Evolutionary conservation across 2,888 invertebrate species (phyloP), one percentile per base, ranked within the genome.

Genomic region (Stramonita haemastoma): DNA sequence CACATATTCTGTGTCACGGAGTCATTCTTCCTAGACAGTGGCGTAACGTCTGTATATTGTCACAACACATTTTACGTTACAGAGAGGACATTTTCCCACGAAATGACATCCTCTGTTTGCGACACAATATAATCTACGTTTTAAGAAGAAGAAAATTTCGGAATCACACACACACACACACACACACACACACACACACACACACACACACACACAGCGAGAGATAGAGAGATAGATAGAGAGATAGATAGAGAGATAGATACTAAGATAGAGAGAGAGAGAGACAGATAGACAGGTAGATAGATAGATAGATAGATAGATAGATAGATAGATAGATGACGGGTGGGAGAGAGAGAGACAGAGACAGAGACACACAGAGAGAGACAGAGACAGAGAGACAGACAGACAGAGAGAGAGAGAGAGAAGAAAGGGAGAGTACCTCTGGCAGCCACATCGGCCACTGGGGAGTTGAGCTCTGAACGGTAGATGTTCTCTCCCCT

Each of bases 401-500:
- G 13, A 34, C 34, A 79, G 11, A 34, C 34, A 79, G 32, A 79
- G 32, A 79, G 8, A 32, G 11, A 19, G 29, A 79, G 8, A 79
- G 32, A 11, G 8, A 19, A 2, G 11, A 34, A 8, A 79, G 34
- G 29, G 13, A 6, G 46, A 46, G 13, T 46, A 85, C 84, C 84
- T 88, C 85, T 79, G 77, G 57, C 46, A 26, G 87, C 84, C 79
- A 86, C 70, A 17, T 56, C 57, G 19, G 29, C 0, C 17, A 22
- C 73, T 29, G 81, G 34, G 57, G 32, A 11, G 32, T 83, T 32
- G 34, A 83, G 70, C 56, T 70, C 83, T 34, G 89, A 89, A 73
- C 90, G 90, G 88, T 84, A 90, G 70, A 90, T 36, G 83, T 90
- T 90, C 87, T 90, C 90, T 5, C 90, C 90, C 88, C 89, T 90